A percentile compares a stretch with the other conserved stretches of the same genome.
Conservation (phyloP, 1,140 invertebrate genomes). For the Acarapis woodi region DNA sequence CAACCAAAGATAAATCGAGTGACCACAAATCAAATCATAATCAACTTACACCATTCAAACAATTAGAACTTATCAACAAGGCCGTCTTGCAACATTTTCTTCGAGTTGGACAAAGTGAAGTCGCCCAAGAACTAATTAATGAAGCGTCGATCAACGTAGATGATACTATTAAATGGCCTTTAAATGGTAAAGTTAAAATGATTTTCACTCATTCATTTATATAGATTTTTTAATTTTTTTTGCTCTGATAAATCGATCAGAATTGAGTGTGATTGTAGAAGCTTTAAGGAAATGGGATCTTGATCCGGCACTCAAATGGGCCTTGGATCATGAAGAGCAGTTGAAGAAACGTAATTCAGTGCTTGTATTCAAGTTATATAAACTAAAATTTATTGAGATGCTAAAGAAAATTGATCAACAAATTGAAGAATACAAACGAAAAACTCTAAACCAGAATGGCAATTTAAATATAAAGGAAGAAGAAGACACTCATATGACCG, state of each 20-base stretch:
- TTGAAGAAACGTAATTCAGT: slow-evolving; percentile 16
- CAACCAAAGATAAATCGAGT: slow-evolving; percentile 17
- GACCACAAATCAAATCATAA: slow-evolving; percentile 38
- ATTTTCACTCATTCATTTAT: slow-evolving; percentile 2
- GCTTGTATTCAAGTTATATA: slow-evolving; percentile 58
- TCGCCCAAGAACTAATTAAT: slow-evolving; percentile 40
- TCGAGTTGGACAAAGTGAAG: slow-evolving; percentile 63
- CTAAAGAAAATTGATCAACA: slow-evolving; percentile 39
- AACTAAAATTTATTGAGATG: slow-evolving; percentile 36
- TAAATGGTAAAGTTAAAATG: slow-evolving; percentile 6
- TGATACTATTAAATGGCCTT: slow-evolving; percentile 10
- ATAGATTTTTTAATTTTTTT: not conserved
- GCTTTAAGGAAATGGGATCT: slow-evolving; percentile 43
- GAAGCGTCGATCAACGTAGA: slow-evolving; percentile 23
- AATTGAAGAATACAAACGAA: slow-evolving; percentile 22
- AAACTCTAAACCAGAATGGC: too few species aligned
- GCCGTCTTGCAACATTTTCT: slow-evolving; percentile 91
- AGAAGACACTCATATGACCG: too few species aligned
- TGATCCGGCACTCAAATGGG: slow-evolving; percentile 42
- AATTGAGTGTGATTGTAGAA: slow-evolving; percentile 53
- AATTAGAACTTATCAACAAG: slow-evolving; percentile 53
- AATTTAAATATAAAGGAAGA: too few species aligned
- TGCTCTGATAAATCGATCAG: slow-evolving; percentile 22
- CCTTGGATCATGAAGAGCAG: slow-evolving; percentile 16
- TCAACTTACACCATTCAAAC: too few species aligned